A percentile compares a stretch with the other conserved stretches of the same genome.
These are phyloP conservation scores for Tor tambroides DNA, from an alignment of 2,113 vertebrate species.

Conservation along the genomic window DNA sequence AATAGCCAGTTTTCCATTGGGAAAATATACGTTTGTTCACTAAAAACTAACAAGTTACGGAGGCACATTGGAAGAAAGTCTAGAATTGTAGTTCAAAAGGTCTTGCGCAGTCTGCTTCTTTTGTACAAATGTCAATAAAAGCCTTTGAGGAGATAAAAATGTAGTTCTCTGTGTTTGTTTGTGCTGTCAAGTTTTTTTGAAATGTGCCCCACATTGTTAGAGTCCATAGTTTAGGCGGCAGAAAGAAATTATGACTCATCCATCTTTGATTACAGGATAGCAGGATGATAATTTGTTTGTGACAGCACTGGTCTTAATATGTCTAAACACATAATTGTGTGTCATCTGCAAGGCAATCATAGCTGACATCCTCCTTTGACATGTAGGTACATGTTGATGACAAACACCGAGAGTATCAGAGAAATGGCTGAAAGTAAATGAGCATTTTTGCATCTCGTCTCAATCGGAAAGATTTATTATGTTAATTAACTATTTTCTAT, in stretches of 20 bases:
- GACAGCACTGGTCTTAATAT: constrained; percentile 25
- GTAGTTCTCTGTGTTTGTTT: background rate
- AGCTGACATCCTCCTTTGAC: constrained; percentile 28
- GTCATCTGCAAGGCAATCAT: constrained; percentile 26
- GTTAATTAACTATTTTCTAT: background rate
- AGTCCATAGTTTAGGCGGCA: background rate
- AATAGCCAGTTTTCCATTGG: background rate
- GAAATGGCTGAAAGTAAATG: background rate
- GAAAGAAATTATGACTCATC: constrained; percentile 27
- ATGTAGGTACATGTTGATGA: constrained; percentile 28
- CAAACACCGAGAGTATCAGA: background rate
- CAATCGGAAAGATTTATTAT: background rate
- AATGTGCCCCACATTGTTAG: constrained; percentile 16
- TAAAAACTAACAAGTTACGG: background rate
- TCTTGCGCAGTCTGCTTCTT: background rate
- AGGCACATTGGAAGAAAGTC: background rate
- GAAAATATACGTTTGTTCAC: background rate
- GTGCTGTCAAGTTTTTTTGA: background rate
- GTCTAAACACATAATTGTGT: constrained; percentile 37
- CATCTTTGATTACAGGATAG: constrained; percentile 17
- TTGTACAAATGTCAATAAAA: background rate
- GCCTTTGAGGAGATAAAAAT: background rate
- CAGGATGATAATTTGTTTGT: constrained; percentile 33
- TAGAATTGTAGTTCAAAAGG: background rate
- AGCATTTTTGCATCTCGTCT: constrained; percentile 2